Percentiles rank a stretch among this genome's conserved stretches.
phyloP scores from a whole-genome alignment of 2,888 invertebrate species.

The Parelbella ahira region DNA sequence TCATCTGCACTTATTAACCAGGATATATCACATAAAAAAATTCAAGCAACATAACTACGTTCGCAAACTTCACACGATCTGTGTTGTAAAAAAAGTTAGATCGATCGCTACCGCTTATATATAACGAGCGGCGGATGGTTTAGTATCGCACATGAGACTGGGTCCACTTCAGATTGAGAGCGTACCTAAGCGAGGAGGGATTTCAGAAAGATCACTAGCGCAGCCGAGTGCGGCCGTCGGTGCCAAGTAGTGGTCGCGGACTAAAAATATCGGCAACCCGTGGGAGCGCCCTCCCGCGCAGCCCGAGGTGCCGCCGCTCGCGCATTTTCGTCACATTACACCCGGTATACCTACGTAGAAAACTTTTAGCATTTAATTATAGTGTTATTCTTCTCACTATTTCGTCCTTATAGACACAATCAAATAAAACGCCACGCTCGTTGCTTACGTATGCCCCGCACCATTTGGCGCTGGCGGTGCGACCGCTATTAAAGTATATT shows the following conservation, averaged over 20 bases:
- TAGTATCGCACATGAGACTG: conserved; percentile 58
- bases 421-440: too few relatives aligned
- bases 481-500: too few relatives aligned
- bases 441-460: not conserved
- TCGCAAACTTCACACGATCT: conserved; percentile 30
- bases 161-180: conserved; percentile 66
- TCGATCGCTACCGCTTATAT: conserved; percentile 27
- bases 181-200: conserved; percentile 70
- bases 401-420: conserved; percentile 6
- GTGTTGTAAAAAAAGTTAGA: conserved; percentile 16
- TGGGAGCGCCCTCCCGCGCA: conserved; percentile 81
- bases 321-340: conserved; percentile 66
- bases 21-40: conserved; percentile 61
- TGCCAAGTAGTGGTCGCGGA: conserved; percentile 84
- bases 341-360: conserved; percentile 29
- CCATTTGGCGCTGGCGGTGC: conserved; percentile 1
- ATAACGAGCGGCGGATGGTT: conserved; percentile 40
- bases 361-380: conserved; percentile 22
- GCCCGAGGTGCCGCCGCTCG: conserved; percentile 66
- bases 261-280: conserved; percentile 84
- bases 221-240: conserved; percentile 77
- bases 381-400: conserved; percentile 7
- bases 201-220: conserved; percentile 77
- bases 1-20: conserved; percentile 51
- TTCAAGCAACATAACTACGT: conserved; percentile 54